These are phyloP conservation scores for Deilephila porcellus DNA, from an alignment of 2,888 invertebrate genomes.

Conservation along the genomic window DNA sequence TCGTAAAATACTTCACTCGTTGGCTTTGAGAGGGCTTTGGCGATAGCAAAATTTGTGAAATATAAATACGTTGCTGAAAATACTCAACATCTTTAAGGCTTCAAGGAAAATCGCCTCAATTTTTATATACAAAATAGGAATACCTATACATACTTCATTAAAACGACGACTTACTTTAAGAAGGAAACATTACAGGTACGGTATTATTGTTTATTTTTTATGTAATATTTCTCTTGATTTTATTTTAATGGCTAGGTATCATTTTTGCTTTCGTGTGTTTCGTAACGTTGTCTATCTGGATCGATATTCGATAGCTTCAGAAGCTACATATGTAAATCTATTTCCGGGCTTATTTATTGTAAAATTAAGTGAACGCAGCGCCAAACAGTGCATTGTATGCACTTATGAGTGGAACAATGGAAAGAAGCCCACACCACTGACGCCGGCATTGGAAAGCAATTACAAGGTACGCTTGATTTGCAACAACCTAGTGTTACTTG, in stretches of 20 bases:
- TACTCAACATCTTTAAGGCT: no score
- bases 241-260: no score
- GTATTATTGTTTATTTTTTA: no score
- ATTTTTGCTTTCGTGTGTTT: neutral
- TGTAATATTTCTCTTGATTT: neutral
- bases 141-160: no score
- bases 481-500: neutral
- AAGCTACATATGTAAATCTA: neutral
- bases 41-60: no score
- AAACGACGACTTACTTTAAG: no score
- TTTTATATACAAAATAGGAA: no score
- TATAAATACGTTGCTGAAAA: no score
- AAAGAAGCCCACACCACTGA: conserved; percentile 22
- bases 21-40: no score
- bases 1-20: no score
- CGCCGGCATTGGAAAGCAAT: conserved; percentile 11
- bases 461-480: conserved; percentile 17
- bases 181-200: no score
- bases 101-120: no score
- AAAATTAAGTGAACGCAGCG: neutral
- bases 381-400: neutral
- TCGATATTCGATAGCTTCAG: neutral
- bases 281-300: neutral
- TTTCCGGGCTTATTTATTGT: neutral
- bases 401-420: neutral